Conservation (phyloP, 64 coral and sea anemone species). For the Stichodactyla helianthus region DNA sequence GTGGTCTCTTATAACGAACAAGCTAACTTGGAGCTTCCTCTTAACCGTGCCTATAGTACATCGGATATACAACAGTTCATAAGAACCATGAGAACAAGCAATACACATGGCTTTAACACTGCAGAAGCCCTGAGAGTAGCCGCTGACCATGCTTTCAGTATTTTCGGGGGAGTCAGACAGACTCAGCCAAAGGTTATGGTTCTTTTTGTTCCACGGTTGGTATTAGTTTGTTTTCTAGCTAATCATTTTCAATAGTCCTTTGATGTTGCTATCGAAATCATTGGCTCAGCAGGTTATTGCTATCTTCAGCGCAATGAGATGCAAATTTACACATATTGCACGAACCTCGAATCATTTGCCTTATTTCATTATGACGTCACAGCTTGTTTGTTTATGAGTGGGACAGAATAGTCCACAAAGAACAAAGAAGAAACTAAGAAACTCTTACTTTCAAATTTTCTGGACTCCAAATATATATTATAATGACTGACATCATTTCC, state of each 20-base stretch:
- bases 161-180: slow-evolving; percentile 49
- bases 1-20: slow-evolving; percentile 28
- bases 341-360: too few species aligned
- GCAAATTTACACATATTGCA: too few species aligned
- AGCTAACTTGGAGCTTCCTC: slow-evolving; percentile 3
- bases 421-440: too few species aligned
- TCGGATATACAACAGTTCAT: background rate
- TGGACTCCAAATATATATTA: too few species aligned
- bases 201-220: slow-evolving; percentile 37
- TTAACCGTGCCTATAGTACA: slow-evolving; percentile 1
- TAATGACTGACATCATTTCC: too few species aligned
- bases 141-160: slow-evolving; percentile 27
- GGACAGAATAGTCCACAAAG: too few species aligned
- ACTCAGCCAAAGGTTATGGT: slow-evolving; percentile 40
- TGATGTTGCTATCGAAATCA: too few species aligned
- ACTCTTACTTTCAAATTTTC: too few species aligned
- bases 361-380: too few species aligned
- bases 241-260: background rate
- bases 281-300: too few species aligned
- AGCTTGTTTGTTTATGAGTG: too few species aligned
- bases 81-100: background rate
- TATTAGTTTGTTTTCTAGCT: background rate
- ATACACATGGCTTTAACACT: slow-evolving; percentile 15
- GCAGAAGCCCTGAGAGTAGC: slow-evolving; percentile 41
- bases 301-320: too few species aligned